These are phyloP conservation scores for Phoeniculus purpureus DNA, from an alignment of 2,797 vertebrate genomes.

Conservation along the genomic window DNA sequence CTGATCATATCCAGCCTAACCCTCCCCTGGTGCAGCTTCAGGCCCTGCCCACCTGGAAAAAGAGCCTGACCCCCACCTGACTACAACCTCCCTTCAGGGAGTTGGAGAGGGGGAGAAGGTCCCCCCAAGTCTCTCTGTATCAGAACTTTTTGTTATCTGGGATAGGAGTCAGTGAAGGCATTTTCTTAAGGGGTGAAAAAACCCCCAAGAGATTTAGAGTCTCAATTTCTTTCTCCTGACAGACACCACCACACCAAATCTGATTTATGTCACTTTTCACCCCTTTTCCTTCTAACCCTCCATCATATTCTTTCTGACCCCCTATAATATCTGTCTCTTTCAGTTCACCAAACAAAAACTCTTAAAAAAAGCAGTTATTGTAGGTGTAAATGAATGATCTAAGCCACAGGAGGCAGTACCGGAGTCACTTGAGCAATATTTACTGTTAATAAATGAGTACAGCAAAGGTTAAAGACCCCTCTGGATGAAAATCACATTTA, in stretches of 20 bases:
- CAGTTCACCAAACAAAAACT: conserved; percentile 29
- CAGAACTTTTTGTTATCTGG: background rate
- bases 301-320: background rate
- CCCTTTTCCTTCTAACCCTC: background rate
- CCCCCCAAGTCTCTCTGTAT: background rate
- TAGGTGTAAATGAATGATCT: conserved; percentile 41
- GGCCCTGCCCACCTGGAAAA: no score
- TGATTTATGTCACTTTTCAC: conserved; percentile 4
- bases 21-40: no score
- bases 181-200: background rate
- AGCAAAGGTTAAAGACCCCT: conserved; percentile 27
- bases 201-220: background rate
- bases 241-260: background rate
- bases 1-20: no score
- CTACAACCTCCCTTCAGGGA: background rate
- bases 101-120: background rate
- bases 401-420: background rate
- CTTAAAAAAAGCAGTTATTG: background rate
- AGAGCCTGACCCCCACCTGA: background rate
- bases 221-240: background rate
- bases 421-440: conserved; percentile 30
- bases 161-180: background rate
- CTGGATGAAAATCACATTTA: conserved; percentile 38
- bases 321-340: background rate
- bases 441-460: conserved; percentile 34